These are phyloP conservation scores for Atherinomorus stipes DNA, from an alignment of 2,113 vertebrate genomes.

Conservation along the genomic window DNA sequence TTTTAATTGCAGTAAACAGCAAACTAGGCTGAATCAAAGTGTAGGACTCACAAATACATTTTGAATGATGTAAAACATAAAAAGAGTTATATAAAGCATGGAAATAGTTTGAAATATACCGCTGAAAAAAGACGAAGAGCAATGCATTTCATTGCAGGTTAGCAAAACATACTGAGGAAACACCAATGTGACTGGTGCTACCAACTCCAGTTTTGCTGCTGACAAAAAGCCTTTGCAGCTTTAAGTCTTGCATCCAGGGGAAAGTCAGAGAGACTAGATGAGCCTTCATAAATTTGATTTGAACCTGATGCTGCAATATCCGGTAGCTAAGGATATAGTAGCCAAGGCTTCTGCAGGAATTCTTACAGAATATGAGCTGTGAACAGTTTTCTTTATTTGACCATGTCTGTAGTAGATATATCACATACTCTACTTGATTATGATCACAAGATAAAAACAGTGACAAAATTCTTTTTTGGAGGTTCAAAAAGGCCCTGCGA, in stretches of 20 bases:
- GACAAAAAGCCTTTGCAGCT: slow-evolving; percentile 44
- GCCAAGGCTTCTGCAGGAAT: slow-evolving; percentile 50
- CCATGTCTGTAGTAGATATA: slow-evolving; percentile 23
- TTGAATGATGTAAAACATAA: not conserved
- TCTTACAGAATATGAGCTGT: slow-evolving; percentile 40
- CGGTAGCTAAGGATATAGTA: slow-evolving; percentile 60
- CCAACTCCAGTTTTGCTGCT: slow-evolving; percentile 43
- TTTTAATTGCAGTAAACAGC: slow-evolving; percentile 15
- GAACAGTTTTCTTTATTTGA: slow-evolving; percentile 32
- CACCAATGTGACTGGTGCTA: slow-evolving; percentile 16
- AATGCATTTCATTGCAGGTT: slow-evolving; percentile 29
- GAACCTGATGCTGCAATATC: slow-evolving; percentile 65
- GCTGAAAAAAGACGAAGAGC: slow-evolving; percentile 8
- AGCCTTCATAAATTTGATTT: slow-evolving; percentile 56
- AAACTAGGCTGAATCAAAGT: slow-evolving; percentile 27
- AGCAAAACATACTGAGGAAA: slow-evolving; percentile 32
- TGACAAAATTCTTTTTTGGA: slow-evolving; percentile 1
- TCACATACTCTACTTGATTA: slow-evolving; percentile 33
- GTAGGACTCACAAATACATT: not conserved
- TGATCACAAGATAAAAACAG: slow-evolving; percentile 11
- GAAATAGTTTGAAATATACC: too few relatives aligned
- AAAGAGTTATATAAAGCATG: not conserved
- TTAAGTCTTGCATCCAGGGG: slow-evolving; percentile 29
- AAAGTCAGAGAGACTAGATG: slow-evolving; percentile 24
- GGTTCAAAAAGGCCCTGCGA: slow-evolving; percentile 3